Evolutionary conservation across 2,797 vertebrate genomes (phyloP), one percentile per base, ranked within the genome.

Genomic region (Hoplostethus atlanticus): DNA sequence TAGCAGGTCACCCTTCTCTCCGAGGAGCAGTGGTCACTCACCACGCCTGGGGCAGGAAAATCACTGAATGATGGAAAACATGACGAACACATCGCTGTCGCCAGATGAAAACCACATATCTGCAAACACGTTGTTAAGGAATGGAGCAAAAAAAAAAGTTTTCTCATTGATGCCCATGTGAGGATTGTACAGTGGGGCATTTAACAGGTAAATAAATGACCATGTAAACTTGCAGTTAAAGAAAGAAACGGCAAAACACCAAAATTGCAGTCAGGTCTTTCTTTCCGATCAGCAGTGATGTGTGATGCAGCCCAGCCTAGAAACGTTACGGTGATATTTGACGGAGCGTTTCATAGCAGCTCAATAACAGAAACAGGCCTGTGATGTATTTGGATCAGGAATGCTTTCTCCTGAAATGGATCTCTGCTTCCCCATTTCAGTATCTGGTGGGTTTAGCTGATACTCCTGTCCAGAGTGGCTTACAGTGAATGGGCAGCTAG

Each of bases 1-100:
- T 6, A 42, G 57, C 15, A 17, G 36, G 40, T 66, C 51, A 31
- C 16, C 31, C 15, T 34, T 54, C 51, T 65, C 50, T 36, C 63
- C 12, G 21, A 28, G 50, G 50, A 12, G 52, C n/a, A 4, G 9
- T 48, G 59, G 42, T 9, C 64, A 66, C 21, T 62, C 36, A 16
- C 36, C 38, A 50, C 3, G 34, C 55, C 63, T 9, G 46, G 16
- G 50, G 63, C 30, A 13, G 25, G 30, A 15, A 16, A n/a, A 34
- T 31, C 48, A 64, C 44, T 47, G 25, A 44, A 8, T n/a, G 16
- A 57, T 7, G 16, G 15, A 38, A 8, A 13, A n/a, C 50, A 11
- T 6, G 13, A 52, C 3, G 21, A 52, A 25, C 50, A 25, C 21
- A 51, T 51, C 16, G 3, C 46, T 15, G 46, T 16, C 16, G 46